Conservation (phyloP, 2,888 invertebrate species). For the Tigriopus californicus region DNA sequence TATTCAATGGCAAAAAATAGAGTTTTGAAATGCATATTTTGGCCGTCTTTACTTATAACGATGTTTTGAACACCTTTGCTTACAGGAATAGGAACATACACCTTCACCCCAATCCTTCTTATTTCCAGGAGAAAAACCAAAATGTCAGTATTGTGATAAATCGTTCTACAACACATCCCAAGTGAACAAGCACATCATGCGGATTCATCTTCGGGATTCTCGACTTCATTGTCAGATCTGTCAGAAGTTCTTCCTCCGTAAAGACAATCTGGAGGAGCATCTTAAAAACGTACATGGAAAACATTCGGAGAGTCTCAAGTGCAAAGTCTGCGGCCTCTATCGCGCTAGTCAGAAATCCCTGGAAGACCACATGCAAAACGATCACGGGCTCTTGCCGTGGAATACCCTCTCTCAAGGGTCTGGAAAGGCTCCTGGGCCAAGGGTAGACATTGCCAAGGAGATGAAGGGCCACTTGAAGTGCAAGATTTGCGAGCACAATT, state of each 20-base stretch:
- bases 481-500: not conserved
- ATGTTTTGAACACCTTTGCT: no score
- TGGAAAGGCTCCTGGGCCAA: no score
- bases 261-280: conserved; percentile 5
- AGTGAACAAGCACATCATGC: not conserved
- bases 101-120: not conserved
- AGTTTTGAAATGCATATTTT: no score
- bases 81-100: not conserved
- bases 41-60: no score
- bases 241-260: not conserved
- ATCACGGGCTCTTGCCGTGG: not conserved
- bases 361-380: not conserved
- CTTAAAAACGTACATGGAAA: not conserved
- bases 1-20: no score
- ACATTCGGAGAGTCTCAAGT: not conserved
- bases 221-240: not conserved
- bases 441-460: not conserved
- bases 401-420: not conserved
- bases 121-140: not conserved
- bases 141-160: not conserved
- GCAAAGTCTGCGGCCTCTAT: not conserved
- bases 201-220: not conserved
- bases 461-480: not conserved
- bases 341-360: not conserved
- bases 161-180: not conserved